Evolutionary conservation across 2,888 invertebrate species (phyloP), one percentile per base, ranked within the genome.

Genomic region (Diloba caeruleocephala): DNA sequence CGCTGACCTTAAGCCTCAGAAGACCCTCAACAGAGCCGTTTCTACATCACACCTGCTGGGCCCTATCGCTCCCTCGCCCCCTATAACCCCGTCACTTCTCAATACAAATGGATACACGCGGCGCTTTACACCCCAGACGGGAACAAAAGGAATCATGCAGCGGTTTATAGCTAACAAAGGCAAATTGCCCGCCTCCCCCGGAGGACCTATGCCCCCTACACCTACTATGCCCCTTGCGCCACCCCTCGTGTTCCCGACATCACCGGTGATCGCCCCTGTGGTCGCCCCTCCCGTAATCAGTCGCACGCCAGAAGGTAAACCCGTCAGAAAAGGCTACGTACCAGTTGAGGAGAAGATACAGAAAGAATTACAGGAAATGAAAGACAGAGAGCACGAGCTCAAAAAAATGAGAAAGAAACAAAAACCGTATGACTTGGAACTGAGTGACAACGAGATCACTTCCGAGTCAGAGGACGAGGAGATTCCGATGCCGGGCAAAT

Each of bases 291-390:
- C 93, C n/a, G 84, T 92, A 53, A 93, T 95, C 58, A 89, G 92
- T 50, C 94, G 95, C 44, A 94, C 94, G 36, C 88, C 94, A 1
- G 95, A 95, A 63, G 96, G 96, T 0, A 95, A 95, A 67, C 95
- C 95, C 0, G 92, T 96, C 23, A 94, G 97, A 48, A 97, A 96
- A 65, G 97, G 97, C 10, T 97, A 95, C 83, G 95, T 97, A 3
- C 96, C 98, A 0, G 97, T 98, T 1, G 98, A 98, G 82, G 96
- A 97, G 76, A 97, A 97, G 87, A 98, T 98, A 73, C 97, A 97
- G 78, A 96, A 96, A 61, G 98, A 98, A 85, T 89, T 98, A 41
- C 94, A 96, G 79, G 98, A 98, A 75, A 96, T 98, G 95, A 96
- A 97, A 78, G 95, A 95, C 64, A 94, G 97, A 46, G 97, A 97